phyloP scores from a whole-genome alignment of 2,113 vertebrate species.

The Phalacrocorax carbo region DNA sequence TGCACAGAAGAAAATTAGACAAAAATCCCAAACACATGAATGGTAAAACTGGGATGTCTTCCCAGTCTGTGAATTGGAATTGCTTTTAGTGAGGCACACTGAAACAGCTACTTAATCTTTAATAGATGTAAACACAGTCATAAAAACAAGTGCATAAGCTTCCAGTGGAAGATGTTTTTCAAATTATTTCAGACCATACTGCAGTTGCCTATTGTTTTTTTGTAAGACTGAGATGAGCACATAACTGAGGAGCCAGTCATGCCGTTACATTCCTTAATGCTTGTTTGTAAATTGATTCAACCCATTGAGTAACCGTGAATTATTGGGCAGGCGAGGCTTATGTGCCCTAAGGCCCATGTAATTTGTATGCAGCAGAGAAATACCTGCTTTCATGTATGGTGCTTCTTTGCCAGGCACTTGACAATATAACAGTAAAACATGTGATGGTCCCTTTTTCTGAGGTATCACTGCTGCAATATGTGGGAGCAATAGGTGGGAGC shows the following conservation, averaged over 20 bases:
- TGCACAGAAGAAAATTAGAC: not conserved
- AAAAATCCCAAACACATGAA: not conserved
- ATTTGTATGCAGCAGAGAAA: not conserved
- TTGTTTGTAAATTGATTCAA: constrained; percentile 1
- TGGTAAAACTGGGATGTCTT: not conserved
- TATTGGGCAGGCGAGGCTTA: not conserved
- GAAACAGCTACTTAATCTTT: not conserved
- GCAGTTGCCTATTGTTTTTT: not conserved
- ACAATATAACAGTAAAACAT: accelerated
- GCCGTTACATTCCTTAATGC: not conserved
- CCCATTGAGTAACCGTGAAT: not conserved
- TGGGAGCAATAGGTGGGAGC: not conserved
- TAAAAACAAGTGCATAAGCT: not conserved
- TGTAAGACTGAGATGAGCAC: not conserved
- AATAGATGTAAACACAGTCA: not conserved
- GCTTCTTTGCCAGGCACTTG: not conserved
- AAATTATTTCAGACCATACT: not conserved
- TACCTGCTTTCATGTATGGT: not conserved
- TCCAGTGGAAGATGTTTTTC: not conserved
- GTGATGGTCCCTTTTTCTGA: not conserved
- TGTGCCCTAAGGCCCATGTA: not conserved
- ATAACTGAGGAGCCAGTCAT: not conserved
- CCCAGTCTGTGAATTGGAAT: not conserved
- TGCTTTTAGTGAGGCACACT: not conserved
- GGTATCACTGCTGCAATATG: not conserved